Base-by-base conservation (phyloP, 2,113 vertebrate species). In the Planiliza haematocheilus region DNA sequence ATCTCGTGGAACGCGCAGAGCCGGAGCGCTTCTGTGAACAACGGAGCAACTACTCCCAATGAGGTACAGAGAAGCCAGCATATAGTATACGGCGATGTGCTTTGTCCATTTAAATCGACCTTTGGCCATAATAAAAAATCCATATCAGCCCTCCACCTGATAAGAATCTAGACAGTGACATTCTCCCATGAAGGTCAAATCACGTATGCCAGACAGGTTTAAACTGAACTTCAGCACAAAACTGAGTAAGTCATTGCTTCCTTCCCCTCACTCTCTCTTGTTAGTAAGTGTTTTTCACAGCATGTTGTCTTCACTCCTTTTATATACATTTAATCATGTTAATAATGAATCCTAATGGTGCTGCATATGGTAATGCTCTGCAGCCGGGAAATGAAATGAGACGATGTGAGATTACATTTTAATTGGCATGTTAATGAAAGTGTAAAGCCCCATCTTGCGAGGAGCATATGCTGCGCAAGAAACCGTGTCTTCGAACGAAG, bases 41-140 rank as follows among this genome's bases (percentile, higher is more conserved):
- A 95, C 88, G 92, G 93, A 49, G 92, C 94, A 37, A 94, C 93
- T 9, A 93, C 94, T 67, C 92, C 95, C 30, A 95, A 91, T 37
- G 95, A 97, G 96, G 93, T 94, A 92, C 1, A 68, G 57, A 51
- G 18, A 55, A 41, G 75, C 13, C 53, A 58, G n/a, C 16, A 48
- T 21, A 18, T 4, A 50, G 9, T 20, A 24, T 7, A 21, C 43
- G 21, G 67, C 17, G 3, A 24, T 0, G 8, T 5, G 5, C 38
- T 52, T n/a, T 70, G 14, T 43, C 48, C 14, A 14, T 70, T 41
- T 49, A 52, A 42, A 48, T 34, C 17, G 2, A 3, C 3, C 30
- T 51, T 17, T 10, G 59, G 66, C 1, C 42, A 60, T 8, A 37
- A 46, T 7, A 49, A 63, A 42, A 50, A 18, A 41, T 7, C 21